Percentiles rank a stretch among this genome's conserved stretches.
Conservation (phyloP, 92 coral and sea anemone genomes). For the Muricea muricata region DNA sequence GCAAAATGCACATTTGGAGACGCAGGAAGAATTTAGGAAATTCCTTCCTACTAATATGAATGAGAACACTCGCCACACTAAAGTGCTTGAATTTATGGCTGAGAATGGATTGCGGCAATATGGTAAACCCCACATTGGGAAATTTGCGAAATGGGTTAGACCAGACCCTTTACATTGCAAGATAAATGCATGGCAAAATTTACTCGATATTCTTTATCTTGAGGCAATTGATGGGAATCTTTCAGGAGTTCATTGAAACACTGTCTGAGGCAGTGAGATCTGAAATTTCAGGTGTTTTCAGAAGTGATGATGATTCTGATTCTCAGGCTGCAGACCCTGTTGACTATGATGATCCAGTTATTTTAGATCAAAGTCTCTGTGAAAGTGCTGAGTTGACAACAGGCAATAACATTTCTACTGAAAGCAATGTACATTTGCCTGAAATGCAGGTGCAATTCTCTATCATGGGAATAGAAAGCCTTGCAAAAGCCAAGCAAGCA, state of each 20-base stretch:
- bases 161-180: neutral
- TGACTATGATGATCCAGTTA: too few species aligned
- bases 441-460: too few species aligned
- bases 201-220: neutral
- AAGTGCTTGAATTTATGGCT: slow-evolving; percentile 57
- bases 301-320: too few species aligned
- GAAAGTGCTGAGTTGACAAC: too few species aligned
- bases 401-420: too few species aligned
- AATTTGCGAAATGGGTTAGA: neutral
- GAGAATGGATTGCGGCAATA: slow-evolving; percentile 52
- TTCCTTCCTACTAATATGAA: neutral
- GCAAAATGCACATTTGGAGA: neutral
- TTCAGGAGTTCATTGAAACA: neutral
- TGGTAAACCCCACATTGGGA: slow-evolving; percentile 51
- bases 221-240: neutral
- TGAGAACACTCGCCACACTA: neutral
- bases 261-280: neutral
- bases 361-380: too few species aligned
- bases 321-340: too few species aligned
- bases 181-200: neutral
- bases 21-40: neutral
- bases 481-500: too few species aligned
- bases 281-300: too few species aligned
- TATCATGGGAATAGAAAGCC: too few species aligned
- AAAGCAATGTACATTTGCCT: too few species aligned